Conservation (phyloP, 2,113 vertebrate species). For the Verasper variegatus region DNA sequence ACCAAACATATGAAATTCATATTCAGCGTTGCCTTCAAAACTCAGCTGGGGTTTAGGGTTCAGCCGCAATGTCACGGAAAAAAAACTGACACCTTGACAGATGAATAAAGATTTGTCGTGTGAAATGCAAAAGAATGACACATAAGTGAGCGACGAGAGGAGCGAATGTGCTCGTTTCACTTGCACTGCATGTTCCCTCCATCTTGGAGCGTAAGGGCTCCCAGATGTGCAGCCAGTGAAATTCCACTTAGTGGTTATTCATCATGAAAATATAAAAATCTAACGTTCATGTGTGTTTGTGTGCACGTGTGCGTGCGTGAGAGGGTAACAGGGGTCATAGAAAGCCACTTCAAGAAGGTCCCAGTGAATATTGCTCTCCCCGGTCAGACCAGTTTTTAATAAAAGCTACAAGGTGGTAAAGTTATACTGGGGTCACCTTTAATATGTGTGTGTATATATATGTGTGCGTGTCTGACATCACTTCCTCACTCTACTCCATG, state of each 20-base stretch:
- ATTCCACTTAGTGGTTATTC: slow-evolving; percentile 63
- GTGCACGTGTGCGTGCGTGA: slow-evolving; percentile 20
- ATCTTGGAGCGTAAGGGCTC: slow-evolving; percentile 61
- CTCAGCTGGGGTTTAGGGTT: slow-evolving; percentile 51
- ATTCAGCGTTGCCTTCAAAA: slow-evolving; percentile 36
- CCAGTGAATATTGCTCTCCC: slow-evolving; percentile 8
- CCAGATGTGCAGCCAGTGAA: slow-evolving; percentile 72
- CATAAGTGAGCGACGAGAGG: slow-evolving; percentile 30
- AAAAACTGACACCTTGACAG: slow-evolving; percentile 67
- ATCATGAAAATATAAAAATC: slow-evolving; percentile 60
- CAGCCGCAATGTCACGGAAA: slow-evolving; percentile 49
- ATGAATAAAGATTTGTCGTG: slow-evolving; percentile 58
- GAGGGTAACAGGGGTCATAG: slow-evolving; percentile 33
- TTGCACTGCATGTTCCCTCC: slow-evolving; percentile 38
- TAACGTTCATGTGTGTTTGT: slow-evolving; percentile 4
- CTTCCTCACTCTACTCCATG: slow-evolving; percentile 18
- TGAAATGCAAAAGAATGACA: slow-evolving; percentile 50
- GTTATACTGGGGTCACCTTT: slow-evolving; percentile 28
- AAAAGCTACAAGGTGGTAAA: slow-evolving; percentile 44
- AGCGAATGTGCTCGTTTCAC: slow-evolving; percentile 48
- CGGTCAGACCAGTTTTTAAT: slow-evolving; percentile 29
- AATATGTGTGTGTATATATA: background rate
- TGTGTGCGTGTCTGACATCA: slow-evolving; percentile 33
- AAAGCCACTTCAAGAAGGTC: slow-evolving; percentile 48
- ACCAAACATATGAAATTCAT: slow-evolving; percentile 62